A percentile compares a stretch with the other conserved stretches of the same genome.
Conservation (phyloP, 2,113 vertebrate species). For the Ptilonorhynchus violaceus region DNA sequence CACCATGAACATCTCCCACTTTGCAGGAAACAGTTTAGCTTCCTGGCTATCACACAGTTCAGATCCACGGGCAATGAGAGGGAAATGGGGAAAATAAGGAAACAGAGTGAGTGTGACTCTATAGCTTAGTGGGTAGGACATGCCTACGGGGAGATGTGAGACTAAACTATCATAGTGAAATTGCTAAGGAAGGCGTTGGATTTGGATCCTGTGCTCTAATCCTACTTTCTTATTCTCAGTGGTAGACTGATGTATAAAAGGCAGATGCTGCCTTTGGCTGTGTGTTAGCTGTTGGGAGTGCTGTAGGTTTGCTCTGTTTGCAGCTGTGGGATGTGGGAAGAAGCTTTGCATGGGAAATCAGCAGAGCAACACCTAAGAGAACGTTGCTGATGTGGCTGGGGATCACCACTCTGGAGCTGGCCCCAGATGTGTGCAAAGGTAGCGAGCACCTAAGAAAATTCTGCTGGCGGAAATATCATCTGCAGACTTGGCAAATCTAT, state of each 20-base stretch:
- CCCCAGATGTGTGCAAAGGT: not conserved
- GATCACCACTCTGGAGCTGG: not conserved
- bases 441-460: not conserved
- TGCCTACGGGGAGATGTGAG: not conserved
- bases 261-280: not conserved
- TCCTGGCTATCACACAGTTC: not conserved
- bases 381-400: not conserved
- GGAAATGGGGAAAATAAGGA: not conserved
- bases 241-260: not conserved
- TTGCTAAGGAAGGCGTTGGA: not conserved
- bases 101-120: not conserved
- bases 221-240: not conserved
- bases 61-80: not conserved
- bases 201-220: not conserved
- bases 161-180: not conserved
- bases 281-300: not conserved
- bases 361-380: not conserved
- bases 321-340: not conserved
- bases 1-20: not conserved
- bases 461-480: not conserved
- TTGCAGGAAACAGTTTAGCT: not conserved
- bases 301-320: not conserved
- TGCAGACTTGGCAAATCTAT: not conserved
- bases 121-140: not conserved
- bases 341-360: not conserved